phyloP scores from a whole-genome alignment of 2,113 vertebrate genomes.

The Mastomys coucha region DNA sequence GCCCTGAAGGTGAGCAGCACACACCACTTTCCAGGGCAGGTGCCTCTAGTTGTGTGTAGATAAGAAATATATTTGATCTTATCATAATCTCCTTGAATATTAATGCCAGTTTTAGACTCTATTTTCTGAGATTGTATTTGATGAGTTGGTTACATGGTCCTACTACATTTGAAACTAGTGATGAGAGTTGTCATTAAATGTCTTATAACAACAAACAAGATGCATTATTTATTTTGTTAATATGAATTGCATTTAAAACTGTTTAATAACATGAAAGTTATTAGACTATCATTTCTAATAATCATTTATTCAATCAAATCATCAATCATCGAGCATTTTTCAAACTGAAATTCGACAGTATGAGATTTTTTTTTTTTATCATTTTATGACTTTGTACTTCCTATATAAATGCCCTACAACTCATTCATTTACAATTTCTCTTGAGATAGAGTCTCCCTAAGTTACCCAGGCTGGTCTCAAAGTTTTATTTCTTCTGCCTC shows the following conservation, averaged over 20 bases:
- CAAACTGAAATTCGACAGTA: background rate
- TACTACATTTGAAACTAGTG: background rate
- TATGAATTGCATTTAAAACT: background rate
- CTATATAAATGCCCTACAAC: background rate
- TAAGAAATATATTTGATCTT: background rate
- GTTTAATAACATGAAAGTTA: background rate
- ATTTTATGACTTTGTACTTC: background rate
- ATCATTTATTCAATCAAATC: background rate
- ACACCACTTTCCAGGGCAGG: constrained; percentile 10
- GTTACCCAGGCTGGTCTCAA: background rate
- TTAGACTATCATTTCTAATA: constrained; percentile 3
- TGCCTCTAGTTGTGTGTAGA: background rate
- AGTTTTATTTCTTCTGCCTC: background rate
- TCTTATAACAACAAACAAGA: background rate
- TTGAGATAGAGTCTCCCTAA: background rate
- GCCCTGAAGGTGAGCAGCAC: background rate
- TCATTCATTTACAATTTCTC: background rate
- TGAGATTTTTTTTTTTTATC: background rate
- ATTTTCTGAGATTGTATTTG: background rate
- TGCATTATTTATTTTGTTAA: constrained; percentile 16
- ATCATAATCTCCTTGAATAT: constrained; percentile 5
- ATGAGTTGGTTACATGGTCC: background rate
- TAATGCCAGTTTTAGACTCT: constrained; percentile 42
- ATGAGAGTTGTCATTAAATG: constrained; percentile 10
- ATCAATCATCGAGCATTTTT: background rate